Evolutionary conservation across 2,888 invertebrate species (phyloP).

Genomic region (Synanthedon andrenaeformis): DNA sequence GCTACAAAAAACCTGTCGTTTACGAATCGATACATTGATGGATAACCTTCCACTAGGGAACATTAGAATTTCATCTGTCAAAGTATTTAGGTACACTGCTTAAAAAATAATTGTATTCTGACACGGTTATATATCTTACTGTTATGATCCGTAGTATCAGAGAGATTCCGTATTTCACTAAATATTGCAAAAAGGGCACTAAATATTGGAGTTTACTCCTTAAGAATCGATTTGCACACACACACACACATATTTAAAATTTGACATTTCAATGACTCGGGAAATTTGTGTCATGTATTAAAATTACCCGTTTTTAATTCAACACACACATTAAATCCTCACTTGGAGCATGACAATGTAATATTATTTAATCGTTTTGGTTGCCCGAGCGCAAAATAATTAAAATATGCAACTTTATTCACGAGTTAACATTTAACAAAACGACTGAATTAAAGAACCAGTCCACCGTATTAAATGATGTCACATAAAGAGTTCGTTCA

Average conservation of each 20-base stretch:
- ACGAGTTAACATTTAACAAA: conserved; percentile 28
- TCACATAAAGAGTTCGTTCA: conserved; percentile 19
- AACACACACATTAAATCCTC: neutral
- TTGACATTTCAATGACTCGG: too few relatives aligned
- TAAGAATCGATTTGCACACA: too few relatives aligned
- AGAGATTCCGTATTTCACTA: too few relatives aligned
- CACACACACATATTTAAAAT: too few relatives aligned
- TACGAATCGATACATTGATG: conserved; percentile 4
- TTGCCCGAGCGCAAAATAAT: conserved; percentile 16
- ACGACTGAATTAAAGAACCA: conserved; percentile 37
- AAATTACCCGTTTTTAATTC: neutral
- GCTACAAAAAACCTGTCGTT: conserved; percentile 11
- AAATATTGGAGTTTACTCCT: too few relatives aligned
- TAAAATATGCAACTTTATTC: conserved; percentile 20
- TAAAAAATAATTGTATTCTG: too few relatives aligned
- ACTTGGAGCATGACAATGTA: neutral
- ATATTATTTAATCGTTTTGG: conserved; percentile 2
- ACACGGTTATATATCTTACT: too few relatives aligned
- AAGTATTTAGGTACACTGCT: too few relatives aligned
- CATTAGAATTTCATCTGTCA: too few relatives aligned
- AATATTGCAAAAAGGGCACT: too few relatives aligned
- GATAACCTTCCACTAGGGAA: neutral
- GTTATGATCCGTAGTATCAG: too few relatives aligned
- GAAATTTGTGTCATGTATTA: too few relatives aligned
- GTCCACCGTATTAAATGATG: conserved; percentile 23